Percentiles rank a stretch among this genome's conserved stretches.
Conservation (phyloP, 2,797 vertebrate genomes). For the Enoplosus armatus region DNA sequence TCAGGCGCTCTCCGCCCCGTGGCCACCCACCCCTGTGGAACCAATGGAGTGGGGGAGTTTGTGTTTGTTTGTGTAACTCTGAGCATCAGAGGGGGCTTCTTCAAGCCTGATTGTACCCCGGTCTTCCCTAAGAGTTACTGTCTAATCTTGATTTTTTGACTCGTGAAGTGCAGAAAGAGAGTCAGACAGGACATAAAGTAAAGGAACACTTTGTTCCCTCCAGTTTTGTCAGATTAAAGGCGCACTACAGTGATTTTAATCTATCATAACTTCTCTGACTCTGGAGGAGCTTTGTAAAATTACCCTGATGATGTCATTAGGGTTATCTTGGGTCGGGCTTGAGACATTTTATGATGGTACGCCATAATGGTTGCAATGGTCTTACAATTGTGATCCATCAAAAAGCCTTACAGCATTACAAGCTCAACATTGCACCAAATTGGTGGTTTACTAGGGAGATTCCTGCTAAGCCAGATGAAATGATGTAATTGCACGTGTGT, state of each 20-base stretch:
- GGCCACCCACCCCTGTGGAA: constrained; percentile 68
- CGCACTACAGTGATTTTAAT: neutral
- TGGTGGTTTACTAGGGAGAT: neutral
- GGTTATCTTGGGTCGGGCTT: neutral
- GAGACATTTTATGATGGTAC: neutral
- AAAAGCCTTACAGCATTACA: neutral
- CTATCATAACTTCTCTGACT: too few species aligned
- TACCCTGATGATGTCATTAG: neutral
- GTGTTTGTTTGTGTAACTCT: constrained; percentile 62
- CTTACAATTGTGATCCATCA: neutral
- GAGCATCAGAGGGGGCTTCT: constrained; percentile 32
- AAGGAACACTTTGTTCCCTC: neutral
- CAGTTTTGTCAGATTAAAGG: neutral
- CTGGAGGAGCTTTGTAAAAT: too few species aligned
- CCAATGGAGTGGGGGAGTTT: constrained; percentile 53
- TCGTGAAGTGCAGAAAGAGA: constrained; percentile 1
- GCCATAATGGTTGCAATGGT: neutral
- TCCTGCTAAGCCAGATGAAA: neutral
- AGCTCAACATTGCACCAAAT: neutral
- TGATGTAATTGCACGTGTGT: neutral
- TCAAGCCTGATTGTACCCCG: neutral
- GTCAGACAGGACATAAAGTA: constrained; percentile 2
- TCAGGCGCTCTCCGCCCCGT: constrained; percentile 68
- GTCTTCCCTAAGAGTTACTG: constrained; percentile 13
- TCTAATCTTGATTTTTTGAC: constrained; percentile 27